These are phyloP conservation scores for Paradisaea rubra DNA, from an alignment of 2,113 vertebrate species.

Conservation along the genomic window DNA sequence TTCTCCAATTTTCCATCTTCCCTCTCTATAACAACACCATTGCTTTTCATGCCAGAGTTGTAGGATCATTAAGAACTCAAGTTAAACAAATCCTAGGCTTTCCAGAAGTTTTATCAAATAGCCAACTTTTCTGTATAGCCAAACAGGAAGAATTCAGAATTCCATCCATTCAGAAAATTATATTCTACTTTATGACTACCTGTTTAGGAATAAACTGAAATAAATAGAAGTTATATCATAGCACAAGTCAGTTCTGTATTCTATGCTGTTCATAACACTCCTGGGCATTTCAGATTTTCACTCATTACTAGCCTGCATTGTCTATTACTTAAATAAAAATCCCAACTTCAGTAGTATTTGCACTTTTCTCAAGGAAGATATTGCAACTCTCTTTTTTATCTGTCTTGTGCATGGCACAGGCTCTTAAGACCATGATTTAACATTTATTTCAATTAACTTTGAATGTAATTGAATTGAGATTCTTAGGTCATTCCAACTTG, in stretches of 20 bases:
- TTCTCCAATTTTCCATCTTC: constrained; percentile 19
- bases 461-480: neutral
- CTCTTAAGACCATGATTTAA: neutral
- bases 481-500: neutral
- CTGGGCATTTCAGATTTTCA: neutral
- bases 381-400: neutral
- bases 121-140: neutral
- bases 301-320: neutral
- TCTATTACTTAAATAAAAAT: neutral
- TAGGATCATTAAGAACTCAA: neutral
- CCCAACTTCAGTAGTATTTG: neutral
- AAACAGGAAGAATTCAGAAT: neutral
- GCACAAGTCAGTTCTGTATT: neutral
- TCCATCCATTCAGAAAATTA: neutral
- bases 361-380: neutral
- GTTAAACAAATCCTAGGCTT: constrained; percentile 5
- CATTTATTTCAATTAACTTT: neutral
- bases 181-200: neutral
- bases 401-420: neutral
- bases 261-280: neutral
- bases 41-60: neutral
- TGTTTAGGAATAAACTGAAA: neutral
- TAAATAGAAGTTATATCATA: neutral
- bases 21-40: neutral
- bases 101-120: neutral